phyloP scores from a whole-genome alignment of 2,113 vertebrate species.

The Puma concolor region DNA sequence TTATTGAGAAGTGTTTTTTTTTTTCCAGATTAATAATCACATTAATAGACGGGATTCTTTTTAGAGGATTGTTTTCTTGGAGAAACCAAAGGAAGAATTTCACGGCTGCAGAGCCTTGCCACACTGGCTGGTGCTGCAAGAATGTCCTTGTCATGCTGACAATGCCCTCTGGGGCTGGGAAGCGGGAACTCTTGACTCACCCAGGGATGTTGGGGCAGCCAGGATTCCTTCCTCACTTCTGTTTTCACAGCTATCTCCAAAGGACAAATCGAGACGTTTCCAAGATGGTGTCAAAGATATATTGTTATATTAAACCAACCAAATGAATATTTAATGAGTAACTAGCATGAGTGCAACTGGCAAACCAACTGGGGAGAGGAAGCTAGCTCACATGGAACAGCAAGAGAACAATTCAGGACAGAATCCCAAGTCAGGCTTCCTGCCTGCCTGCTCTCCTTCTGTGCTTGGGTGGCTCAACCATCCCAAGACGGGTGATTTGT shows the following conservation, averaged over 20 bases:
- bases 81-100: conserved; percentile 34
- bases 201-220: background rate
- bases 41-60: conserved; percentile 78
- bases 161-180: background rate
- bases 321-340: conserved; percentile 36
- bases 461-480: background rate
- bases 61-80: conserved; percentile 70
- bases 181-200: background rate
- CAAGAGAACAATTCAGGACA: background rate
- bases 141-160: background rate
- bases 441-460: background rate
- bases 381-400: background rate
- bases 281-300: conserved; percentile 34
- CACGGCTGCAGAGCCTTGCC: background rate
- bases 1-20: conserved; percentile 76
- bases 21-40: conserved; percentile 81
- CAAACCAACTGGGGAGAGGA: background rate
- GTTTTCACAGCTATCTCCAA: conserved; percentile 29
- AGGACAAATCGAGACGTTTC: conserved; percentile 13
- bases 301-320: conserved; percentile 35
- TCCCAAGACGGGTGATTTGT: background rate
- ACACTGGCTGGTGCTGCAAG: background rate
- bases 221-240: background rate
- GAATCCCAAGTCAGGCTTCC: background rate
- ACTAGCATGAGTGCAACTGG: background rate